Evolutionary conservation across 2,113 vertebrate genomes (phyloP), one percentile per base, ranked within the genome.

Genomic region (Lepisosteus oculatus): DNA sequence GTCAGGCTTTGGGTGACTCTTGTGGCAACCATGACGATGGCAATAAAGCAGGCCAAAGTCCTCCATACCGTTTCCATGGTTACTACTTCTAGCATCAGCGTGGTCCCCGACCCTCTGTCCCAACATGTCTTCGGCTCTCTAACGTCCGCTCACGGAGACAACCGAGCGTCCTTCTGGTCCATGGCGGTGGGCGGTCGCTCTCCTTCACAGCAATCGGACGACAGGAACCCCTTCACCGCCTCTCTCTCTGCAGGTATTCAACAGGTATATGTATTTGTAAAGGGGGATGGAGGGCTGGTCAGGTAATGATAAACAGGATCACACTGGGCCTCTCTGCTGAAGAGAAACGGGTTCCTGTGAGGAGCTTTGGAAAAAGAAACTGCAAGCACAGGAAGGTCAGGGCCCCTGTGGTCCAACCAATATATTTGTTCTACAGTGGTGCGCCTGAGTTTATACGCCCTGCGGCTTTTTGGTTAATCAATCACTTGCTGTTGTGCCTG

Each of bases 41-140:
- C 79, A 51, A 95, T 81, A 76, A 92, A 87, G 91, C 94, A 96
- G 47, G 82, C 90, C 85, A 98, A 86, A 82, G 94, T 91, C 86
- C 92, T 95, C 94, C 93, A 93, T 85, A 94, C 88, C 57, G 84
- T 91, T 90, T 95, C 94, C 96, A 98, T 98, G 90, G 89, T 88
- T 90, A 92, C 91, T 81, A 88, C 85, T 81, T 88, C 89, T 88
- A 81, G 89, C 78, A 82, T 92, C 86, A 83, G 88, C 83, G 89
- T 87, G 89, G 89, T 94, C 86, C 87, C 82, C 86, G 79, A 85
- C 81, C 85, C 80, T 84, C 91, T 82, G 95, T 94, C 92, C 95
- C 96, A 93, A 95, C 97, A 97, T 98, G 90, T 96, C 96, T 98
- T 94, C 96, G 91, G 90, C 92, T 93, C 90, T 86, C 84, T 73